A percentile compares a stretch with the other conserved stretches of the same genome.
Conservation (phyloP, 2,888 invertebrate species). For the Drosophila hamatofila region DNA sequence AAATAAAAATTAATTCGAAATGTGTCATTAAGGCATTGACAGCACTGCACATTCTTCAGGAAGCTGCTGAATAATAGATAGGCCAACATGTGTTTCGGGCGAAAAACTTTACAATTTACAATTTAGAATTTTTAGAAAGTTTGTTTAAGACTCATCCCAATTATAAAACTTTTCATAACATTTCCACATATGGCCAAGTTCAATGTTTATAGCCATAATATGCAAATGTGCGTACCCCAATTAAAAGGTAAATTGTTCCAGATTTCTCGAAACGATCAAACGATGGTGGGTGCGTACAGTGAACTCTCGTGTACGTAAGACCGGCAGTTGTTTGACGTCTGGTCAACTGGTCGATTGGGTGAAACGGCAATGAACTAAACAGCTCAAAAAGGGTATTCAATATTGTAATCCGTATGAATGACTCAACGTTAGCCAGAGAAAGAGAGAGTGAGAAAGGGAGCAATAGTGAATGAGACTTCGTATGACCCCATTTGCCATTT, state of each 20-base stretch:
- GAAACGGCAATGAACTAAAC: constrained; percentile 73
- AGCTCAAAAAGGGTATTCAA: constrained; percentile 22
- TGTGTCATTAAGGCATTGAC: constrained; percentile 66
- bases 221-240: constrained; percentile 40
- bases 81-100: constrained; percentile 19
- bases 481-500: constrained; percentile 43
- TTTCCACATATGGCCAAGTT: no score
- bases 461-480: background rate
- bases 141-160: background rate
- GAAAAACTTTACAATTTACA: no score
- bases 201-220: constrained; percentile 16
- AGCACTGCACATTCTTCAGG: constrained; percentile 56
- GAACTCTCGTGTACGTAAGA: constrained; percentile 56
- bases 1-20: constrained; percentile 39
- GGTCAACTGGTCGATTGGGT: constrained; percentile 49
- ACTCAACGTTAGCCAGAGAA: constrained; percentile 35
- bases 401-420: constrained; percentile 25
- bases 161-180: background rate
- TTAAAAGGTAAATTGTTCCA: constrained; percentile 76
- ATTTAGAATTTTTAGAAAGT: background rate
- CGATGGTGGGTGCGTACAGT: constrained; percentile 45
- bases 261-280: constrained; percentile 45
- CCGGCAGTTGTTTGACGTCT: constrained; percentile 45
- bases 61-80: constrained; percentile 29
- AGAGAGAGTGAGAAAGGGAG: background rate